Percentiles rank a stretch among this genome's conserved stretches.
phyloP scores from a whole-genome alignment of 2,797 vertebrate genomes.

The Falco rusticolus region DNA sequence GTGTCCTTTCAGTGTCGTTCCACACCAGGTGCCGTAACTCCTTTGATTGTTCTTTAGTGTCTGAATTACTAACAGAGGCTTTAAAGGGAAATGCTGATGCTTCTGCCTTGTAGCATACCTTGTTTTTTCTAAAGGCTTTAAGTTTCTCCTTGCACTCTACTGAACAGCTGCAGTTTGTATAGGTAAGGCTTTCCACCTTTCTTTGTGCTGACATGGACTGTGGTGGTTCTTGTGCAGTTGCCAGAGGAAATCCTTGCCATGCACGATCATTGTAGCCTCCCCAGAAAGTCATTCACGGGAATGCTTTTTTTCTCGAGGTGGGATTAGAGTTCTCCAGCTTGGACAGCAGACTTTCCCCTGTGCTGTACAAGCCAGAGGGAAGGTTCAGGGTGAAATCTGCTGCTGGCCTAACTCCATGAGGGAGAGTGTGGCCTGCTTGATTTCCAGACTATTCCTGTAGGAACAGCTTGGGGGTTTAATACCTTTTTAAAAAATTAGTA shows the following conservation, averaged over 20 bases:
- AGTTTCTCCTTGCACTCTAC: conserved; percentile 12
- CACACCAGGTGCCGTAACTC: not conserved
- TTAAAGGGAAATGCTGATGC: not conserved
- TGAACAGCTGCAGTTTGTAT: conserved; percentile 13
- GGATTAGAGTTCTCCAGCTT: not conserved
- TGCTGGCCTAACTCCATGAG: not conserved
- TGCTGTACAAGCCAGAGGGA: not conserved
- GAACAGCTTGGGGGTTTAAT: not conserved
- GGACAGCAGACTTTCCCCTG: not conserved
- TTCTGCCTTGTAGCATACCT: not conserved
- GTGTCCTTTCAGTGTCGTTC: not conserved
- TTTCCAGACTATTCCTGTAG: not conserved
- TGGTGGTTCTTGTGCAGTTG: conserved; percentile 27
- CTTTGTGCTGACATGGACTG: not conserved
- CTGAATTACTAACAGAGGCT: conserved; percentile 4
- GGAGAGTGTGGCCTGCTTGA: not conserved
- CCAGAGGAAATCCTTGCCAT: conserved; percentile 27
- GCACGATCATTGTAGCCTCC: not conserved
- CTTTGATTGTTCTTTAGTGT: not conserved
- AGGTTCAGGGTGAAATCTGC: not conserved
- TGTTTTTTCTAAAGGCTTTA: conserved; percentile 38
- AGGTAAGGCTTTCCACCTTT: conserved; percentile 50
- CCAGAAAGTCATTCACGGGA: not conserved
- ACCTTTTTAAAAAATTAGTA: not conserved
- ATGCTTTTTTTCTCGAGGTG: not conserved